Conservation (phyloP, 2,113 vertebrate species). For the Aspidoscelis tigris region DNA sequence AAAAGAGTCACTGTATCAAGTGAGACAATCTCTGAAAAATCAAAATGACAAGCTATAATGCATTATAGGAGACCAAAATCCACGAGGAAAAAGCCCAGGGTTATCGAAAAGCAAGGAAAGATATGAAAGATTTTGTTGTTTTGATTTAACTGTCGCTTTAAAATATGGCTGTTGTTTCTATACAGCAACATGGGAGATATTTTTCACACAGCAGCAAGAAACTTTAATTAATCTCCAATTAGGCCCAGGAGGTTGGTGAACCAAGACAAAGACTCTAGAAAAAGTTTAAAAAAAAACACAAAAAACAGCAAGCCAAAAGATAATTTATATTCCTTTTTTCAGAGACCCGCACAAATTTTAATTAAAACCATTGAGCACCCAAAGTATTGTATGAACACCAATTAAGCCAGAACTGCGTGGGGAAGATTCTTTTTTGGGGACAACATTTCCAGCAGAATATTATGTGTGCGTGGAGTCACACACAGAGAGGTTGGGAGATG, state of each 20-base stretch:
- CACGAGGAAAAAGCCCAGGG: not conserved
- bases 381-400: slow-evolving; percentile 63
- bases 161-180: slow-evolving; percentile 59
- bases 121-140: slow-evolving; percentile 7
- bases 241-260: slow-evolving; percentile 67
- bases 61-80: slow-evolving; percentile 49
- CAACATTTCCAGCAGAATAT: not conserved
- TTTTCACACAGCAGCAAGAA: slow-evolving; percentile 70
- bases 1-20: not conserved
- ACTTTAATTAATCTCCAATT: slow-evolving; percentile 78
- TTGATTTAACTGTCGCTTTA: slow-evolving; percentile 69
- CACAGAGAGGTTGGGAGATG: not conserved
- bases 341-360: slow-evolving; percentile 63
- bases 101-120: slow-evolving; percentile 16
- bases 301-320: slow-evolving; percentile 38
- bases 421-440: not conserved
- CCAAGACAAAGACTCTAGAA: slow-evolving; percentile 55
- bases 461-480: too few relatives aligned
- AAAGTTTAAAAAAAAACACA: slow-evolving; percentile 42
- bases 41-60: slow-evolving; percentile 33
- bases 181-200: slow-evolving; percentile 62
- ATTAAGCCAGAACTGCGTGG: slow-evolving; percentile 62
- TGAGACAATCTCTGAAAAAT: not conserved
- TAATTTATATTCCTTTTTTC: slow-evolving; percentile 55
- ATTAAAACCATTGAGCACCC: slow-evolving; percentile 69